Evolutionary conservation across 1,140 invertebrate species (phyloP).

Genomic region (Achroia grisella): DNA sequence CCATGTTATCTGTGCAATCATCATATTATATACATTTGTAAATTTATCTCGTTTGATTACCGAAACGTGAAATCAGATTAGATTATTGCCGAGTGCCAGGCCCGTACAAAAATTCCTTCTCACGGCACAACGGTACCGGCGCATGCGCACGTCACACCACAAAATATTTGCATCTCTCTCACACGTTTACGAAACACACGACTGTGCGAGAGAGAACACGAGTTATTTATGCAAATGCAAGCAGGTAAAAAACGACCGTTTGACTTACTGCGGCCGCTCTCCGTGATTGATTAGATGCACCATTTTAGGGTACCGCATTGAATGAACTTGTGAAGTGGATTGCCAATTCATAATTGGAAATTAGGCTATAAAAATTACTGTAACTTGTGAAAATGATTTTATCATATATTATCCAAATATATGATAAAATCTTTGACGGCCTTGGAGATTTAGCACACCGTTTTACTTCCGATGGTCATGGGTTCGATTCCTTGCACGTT

Average conservation of each 20-base stretch:
- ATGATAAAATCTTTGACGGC: too few relatives aligned
- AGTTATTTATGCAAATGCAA: conserved; percentile 40
- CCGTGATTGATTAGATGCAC: conserved; percentile 63
- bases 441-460: too few relatives aligned
- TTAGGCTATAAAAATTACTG: neutral
- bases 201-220: conserved; percentile 15
- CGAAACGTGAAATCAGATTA: conserved; percentile 20
- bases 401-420: neutral
- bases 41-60: too few relatives aligned
- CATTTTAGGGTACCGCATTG: conserved; percentile 33
- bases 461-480: too few relatives aligned
- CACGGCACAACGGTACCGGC: conserved; percentile 48
- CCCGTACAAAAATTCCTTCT: conserved; percentile 50
- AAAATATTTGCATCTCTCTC: conserved; percentile 26
- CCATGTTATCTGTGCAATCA: too few relatives aligned
- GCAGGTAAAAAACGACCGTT: conserved; percentile 38
- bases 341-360: neutral
- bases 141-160: conserved; percentile 45
- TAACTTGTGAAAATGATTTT: neutral
- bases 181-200: neutral
- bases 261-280: conserved; percentile 37
- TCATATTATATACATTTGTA: too few relatives aligned
- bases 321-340: too few relatives aligned
- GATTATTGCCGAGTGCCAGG: conserved; percentile 28
- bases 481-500: too few relatives aligned